A percentile compares a stretch with the other conserved stretches of the same genome.
Conservation (phyloP, 2,888 invertebrate species). For the Hetaerina titia region DNA sequence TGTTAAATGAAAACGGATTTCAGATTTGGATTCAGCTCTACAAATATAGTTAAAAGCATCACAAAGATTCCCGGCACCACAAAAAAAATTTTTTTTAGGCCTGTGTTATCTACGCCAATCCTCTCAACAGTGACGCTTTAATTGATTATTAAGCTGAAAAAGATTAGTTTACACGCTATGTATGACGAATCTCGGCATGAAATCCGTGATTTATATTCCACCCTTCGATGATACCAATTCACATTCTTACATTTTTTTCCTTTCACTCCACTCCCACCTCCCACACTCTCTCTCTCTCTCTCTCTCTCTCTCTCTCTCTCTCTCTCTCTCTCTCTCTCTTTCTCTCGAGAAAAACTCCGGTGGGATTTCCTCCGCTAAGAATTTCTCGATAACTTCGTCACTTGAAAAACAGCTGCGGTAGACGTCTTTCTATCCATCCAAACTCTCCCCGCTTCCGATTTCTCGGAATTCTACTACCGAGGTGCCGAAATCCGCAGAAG, state of each 20-base stretch:
- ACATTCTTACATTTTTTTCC: background rate
- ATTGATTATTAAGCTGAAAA: background rate
- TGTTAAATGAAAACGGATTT: too few relatives aligned
- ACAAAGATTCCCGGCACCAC: too few relatives aligned
- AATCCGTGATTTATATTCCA: conserved; percentile 9
- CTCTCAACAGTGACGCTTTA: background rate
- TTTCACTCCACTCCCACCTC: background rate
- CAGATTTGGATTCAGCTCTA: too few relatives aligned
- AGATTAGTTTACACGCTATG: background rate
- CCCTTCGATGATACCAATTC: background rate
- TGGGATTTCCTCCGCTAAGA: background rate
- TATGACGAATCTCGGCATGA: background rate
- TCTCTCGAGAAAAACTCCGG: background rate
- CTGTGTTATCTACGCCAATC: background rate
- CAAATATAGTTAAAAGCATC: too few relatives aligned
- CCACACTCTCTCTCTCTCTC: too few relatives aligned
- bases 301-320: background rate
- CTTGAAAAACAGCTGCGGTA: conserved; percentile 60
- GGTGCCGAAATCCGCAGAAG: conserved; percentile 48
- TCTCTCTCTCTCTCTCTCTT: background rate
- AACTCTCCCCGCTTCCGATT: background rate
- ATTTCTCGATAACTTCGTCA: conserved; percentile 56
- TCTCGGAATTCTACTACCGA: background rate
- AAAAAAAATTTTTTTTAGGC: too few relatives aligned
- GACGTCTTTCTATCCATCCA: conserved; percentile 47